Percentiles rank a stretch among this genome's conserved stretches.
phyloP scores from a whole-genome alignment of 2,888 invertebrate genomes.

The Rotaria macrura region DNA sequence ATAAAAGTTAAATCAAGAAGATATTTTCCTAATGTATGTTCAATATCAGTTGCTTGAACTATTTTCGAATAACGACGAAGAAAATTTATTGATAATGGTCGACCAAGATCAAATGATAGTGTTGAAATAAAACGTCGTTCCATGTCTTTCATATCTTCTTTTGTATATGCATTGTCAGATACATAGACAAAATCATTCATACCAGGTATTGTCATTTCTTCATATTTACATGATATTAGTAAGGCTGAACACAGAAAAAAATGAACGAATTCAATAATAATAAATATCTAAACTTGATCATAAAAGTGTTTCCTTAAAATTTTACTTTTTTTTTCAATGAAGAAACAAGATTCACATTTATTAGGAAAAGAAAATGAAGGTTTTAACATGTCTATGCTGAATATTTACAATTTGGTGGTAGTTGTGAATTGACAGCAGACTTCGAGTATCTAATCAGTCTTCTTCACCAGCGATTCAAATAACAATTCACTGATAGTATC shows the following conservation, averaged over 20 bases:
- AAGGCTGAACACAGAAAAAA: not conserved
- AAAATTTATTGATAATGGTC: not conserved
- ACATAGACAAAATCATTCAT: constrained; percentile 18
- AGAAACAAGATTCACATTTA: no score
- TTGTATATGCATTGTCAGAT: constrained; percentile 14
- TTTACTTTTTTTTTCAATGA: no score
- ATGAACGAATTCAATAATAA: no score
- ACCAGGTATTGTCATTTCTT: constrained; percentile 1
- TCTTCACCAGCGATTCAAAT: no score
- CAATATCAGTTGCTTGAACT: not conserved
- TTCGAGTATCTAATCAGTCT: no score
- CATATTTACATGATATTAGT: not conserved
- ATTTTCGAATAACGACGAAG: constrained; percentile 21
- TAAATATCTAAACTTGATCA: no score
- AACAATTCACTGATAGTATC: no score
- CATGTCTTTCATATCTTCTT: constrained; percentile 22
- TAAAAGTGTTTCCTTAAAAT: no score
- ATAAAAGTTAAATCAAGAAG: constrained; percentile 5
- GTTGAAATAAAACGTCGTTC: not conserved
- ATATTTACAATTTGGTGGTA: no score
- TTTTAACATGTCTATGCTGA: no score
- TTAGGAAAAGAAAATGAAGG: no score
- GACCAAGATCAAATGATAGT: not conserved
- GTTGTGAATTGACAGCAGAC: no score
- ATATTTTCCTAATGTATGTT: constrained; percentile 17